Percentiles rank a stretch among this genome's conserved stretches.
Conservation (phyloP, 2,797 vertebrate species). For the Chelmon rostratus region DNA sequence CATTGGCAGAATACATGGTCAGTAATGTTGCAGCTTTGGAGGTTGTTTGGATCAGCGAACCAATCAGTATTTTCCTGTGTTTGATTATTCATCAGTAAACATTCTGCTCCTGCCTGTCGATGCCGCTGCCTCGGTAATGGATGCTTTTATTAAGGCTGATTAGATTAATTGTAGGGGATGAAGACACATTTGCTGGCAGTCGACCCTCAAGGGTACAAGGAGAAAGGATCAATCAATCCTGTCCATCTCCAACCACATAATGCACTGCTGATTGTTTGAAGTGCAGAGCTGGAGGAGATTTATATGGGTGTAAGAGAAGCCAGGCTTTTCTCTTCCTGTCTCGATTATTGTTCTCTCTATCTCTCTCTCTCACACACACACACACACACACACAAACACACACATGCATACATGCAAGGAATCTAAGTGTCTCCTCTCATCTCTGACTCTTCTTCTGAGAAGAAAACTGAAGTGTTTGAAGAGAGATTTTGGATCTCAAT, state of each 20-base stretch:
- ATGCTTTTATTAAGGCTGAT: conserved; percentile 70
- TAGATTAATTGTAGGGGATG: conserved; percentile 62
- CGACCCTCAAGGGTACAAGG: conserved; percentile 44
- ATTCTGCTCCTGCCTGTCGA: conserved; percentile 44
- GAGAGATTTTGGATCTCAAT: too few relatives aligned
- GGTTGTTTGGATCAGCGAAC: conserved; percentile 46
- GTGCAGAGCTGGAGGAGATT: conserved; percentile 51
- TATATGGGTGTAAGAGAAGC: conserved; percentile 36
- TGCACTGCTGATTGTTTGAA: conserved; percentile 53
- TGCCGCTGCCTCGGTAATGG: conserved; percentile 52
- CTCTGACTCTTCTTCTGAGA: conserved; percentile 19
- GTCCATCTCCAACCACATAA: conserved; percentile 61
- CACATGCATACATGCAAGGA: conserved; percentile 8
- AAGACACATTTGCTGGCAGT: conserved; percentile 57
- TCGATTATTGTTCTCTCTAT: not conserved
- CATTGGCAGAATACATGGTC: conserved; percentile 14
- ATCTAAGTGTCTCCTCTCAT: not conserved
- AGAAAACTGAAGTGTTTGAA: conserved; percentile 7
- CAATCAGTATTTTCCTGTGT: conserved; percentile 54
- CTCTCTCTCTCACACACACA: not conserved
- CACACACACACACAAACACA: not conserved
- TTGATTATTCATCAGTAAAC: conserved; percentile 65
- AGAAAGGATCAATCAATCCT: conserved; percentile 52
- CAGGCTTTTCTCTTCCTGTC: conserved; percentile 16
- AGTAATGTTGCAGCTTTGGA: conserved; percentile 38